phyloP scores from a whole-genome alignment of 92 coral and sea anemone genomes.

The Epizoanthus illoricatus region DNA sequence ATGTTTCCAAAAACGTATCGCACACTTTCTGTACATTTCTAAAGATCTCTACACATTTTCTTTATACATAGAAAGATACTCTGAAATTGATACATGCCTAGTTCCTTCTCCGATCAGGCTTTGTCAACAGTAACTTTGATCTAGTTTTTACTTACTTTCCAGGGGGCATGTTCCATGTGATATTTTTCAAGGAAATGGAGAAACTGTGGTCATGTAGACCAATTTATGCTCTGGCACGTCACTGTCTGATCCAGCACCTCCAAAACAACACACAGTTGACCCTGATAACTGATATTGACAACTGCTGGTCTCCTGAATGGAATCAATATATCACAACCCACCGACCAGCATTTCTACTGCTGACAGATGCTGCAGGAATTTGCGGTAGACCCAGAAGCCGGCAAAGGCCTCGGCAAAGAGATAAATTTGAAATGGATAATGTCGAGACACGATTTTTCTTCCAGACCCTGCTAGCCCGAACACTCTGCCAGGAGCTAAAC shows the following conservation, averaged over 20 bases:
- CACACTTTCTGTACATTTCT: no score
- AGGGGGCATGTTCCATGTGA: conserved; percentile 28
- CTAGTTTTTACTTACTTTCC: not conserved
- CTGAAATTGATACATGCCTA: no score
- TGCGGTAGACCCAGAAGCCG: no score
- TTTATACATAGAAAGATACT: no score
- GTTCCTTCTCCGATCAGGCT: no score
- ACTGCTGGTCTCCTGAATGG: conserved; percentile 32
- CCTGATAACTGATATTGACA: conserved; percentile 16
- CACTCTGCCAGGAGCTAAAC: conserved; percentile 1
- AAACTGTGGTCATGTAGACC: conserved; percentile 23
- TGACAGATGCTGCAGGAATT: not conserved
- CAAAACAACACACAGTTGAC: conserved; percentile 27
- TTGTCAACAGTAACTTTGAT: no score
- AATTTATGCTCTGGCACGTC: conserved; percentile 19
- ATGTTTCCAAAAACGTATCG: no score
- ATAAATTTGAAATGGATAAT: not conserved
- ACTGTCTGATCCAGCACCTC: conserved; percentile 14
- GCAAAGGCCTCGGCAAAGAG: no score
- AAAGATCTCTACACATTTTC: no score
- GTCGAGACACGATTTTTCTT: not conserved
- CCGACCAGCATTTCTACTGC: conserved; percentile 23
- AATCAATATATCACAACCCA: conserved; percentile 13
- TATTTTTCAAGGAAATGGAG: conserved; percentile 33
- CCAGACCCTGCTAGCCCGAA: conserved; percentile 6